Percentiles rank a stretch among this genome's conserved stretches.
Conservation (phyloP, 2,797 vertebrate species). For the Tangara arthus region DNA sequence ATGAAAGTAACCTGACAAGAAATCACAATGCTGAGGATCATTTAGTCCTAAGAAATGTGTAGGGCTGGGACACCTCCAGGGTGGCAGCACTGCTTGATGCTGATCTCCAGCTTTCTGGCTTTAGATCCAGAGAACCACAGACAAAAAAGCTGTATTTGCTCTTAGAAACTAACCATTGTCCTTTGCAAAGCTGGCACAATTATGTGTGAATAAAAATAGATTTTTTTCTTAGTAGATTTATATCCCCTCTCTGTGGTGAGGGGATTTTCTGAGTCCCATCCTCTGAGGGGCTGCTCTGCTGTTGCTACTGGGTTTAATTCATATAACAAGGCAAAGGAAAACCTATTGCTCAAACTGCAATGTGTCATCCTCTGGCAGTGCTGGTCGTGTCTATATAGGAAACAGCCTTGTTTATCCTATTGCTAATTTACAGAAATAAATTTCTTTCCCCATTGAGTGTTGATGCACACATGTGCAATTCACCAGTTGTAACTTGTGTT, state of each 20-base stretch:
- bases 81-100: not conserved
- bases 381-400: not conserved
- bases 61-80: not conserved
- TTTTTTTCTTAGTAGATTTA: not conserved
- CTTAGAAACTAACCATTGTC: not conserved
- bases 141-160: not conserved
- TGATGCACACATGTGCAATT: conserved; percentile 19
- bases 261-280: not conserved
- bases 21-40: accelerated
- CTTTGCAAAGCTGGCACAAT: not conserved
- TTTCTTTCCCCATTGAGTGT: conserved; percentile 1
- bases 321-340: not conserved
- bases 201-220: not conserved
- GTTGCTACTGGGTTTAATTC: not conserved
- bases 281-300: not conserved
- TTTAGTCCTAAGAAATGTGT: not conserved
- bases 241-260: accelerated
- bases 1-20: not conserved
- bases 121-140: not conserved
- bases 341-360: not conserved
- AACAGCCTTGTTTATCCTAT: not conserved
- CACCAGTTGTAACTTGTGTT: conserved; percentile 23
- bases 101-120: accelerated
- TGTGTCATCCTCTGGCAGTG: not conserved
- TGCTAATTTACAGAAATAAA: conserved; percentile 63